phyloP scores from a whole-genome alignment of 1,140 invertebrate genomes.

The Zelostemma sp. region DNA sequence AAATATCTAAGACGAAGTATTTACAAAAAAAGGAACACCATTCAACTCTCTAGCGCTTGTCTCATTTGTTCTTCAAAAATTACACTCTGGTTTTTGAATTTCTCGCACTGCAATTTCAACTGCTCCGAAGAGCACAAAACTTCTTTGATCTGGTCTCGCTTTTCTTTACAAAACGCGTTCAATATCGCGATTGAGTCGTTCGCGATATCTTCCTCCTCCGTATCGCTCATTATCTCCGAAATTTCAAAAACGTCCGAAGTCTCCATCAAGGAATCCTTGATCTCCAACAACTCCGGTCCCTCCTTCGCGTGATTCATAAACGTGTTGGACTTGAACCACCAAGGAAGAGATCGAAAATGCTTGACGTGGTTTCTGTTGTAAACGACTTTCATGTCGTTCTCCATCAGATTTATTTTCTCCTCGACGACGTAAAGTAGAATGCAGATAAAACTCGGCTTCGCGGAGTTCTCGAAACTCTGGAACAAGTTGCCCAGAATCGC shows the following conservation, averaged over 20 bases:
- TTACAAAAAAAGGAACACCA: too few relatives aligned
- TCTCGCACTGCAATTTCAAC: constrained; percentile 52
- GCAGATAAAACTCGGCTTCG: constrained; percentile 53
- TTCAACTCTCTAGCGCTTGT: constrained; percentile 46
- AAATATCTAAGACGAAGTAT: too few relatives aligned
- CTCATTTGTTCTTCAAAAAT: constrained; percentile 52
- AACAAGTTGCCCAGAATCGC: constrained; percentile 58
- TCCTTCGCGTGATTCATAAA: constrained; percentile 40
- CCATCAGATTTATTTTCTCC: constrained; percentile 52
- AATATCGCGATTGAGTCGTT: constrained; percentile 26
- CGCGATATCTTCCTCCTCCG: constrained; percentile 22
- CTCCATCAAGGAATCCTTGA: neutral
- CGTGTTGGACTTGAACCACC: constrained; percentile 64
- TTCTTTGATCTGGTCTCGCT: constrained; percentile 15
- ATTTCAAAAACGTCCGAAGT: constrained; percentile 21
- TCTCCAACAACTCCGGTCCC: constrained; percentile 3
- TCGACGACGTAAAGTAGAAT: constrained; percentile 58
- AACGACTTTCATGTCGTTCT: constrained; percentile 52
- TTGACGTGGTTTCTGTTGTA: constrained; percentile 64
- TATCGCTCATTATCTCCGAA: constrained; percentile 26
- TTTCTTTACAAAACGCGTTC: constrained; percentile 38
- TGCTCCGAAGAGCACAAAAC: constrained; percentile 36
- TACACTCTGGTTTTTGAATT: constrained; percentile 44
- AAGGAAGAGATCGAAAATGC: constrained; percentile 59
- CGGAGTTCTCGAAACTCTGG: constrained; percentile 44